These are phyloP conservation scores for Pempheris klunzingeri DNA, from an alignment of 2,797 vertebrate species.

Conservation along the genomic window DNA sequence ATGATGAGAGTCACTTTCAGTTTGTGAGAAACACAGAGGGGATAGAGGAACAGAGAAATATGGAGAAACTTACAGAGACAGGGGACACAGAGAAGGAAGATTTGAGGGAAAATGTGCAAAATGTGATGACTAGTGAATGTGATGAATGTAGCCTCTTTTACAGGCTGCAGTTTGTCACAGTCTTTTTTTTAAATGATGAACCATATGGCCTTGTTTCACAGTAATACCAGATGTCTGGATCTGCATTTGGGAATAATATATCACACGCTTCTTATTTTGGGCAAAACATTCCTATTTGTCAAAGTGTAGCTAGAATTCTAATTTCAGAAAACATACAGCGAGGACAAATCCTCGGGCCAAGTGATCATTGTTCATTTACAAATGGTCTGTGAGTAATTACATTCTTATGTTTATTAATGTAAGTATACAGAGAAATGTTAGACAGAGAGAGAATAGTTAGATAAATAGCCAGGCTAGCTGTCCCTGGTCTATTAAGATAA, in stretches of 20 bases:
- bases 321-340: neutral
- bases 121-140: neutral
- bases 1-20: conserved; percentile 29
- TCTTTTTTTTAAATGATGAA: neutral
- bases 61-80: neutral
- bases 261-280: neutral
- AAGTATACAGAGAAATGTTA: neutral
- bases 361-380: neutral
- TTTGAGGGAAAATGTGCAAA: conserved; percentile 1
- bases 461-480: no score
- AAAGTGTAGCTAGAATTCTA: neutral
- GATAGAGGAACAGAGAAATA: neutral
- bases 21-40: conserved; percentile 1
- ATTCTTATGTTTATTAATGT: neutral
- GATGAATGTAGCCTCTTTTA: neutral
- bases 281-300: neutral
- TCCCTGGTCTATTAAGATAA: neutral
- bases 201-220: conserved; percentile 4
- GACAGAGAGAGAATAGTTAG: no score
- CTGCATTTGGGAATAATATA: neutral
- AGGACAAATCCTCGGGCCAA: neutral
- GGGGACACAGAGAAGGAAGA: neutral
- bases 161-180: neutral
- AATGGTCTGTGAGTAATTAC: neutral
- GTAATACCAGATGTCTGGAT: neutral